A percentile compares a stretch with the other conserved stretches of the same genome.
Conservation (phyloP, 2,888 invertebrate species). For the Saturnia pavonia region DNA sequence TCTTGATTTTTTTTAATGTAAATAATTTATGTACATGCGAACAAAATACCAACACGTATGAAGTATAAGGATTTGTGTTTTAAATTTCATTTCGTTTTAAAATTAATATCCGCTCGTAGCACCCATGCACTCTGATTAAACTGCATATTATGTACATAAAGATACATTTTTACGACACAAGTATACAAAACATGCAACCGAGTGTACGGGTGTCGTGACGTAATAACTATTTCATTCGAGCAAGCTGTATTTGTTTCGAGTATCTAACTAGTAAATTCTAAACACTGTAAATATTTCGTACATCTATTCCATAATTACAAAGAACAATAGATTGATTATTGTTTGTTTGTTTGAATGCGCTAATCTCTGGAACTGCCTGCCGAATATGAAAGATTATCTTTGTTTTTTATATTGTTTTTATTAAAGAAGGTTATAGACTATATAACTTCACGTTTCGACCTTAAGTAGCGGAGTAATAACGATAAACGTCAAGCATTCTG, state of each 20-base stretch:
- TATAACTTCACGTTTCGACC: no score
- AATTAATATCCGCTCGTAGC: conserved; percentile 4
- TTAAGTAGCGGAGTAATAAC: no score
- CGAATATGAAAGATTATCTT: no score
- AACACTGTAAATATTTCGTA: neutral
- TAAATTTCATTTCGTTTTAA: conserved; percentile 1
- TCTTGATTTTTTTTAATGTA: no score
- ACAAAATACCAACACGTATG: neutral
- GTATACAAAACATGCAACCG: conserved; percentile 28
- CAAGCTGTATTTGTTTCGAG: neutral
- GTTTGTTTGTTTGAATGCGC: no score
- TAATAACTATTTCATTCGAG: neutral
- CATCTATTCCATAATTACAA: neutral
- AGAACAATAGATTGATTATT: no score
- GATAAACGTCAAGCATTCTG: no score
- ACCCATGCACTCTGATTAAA: conserved; percentile 5
- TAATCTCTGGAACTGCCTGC: no score
- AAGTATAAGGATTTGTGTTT: neutral
- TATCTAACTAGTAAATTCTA: neutral
- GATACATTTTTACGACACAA: conserved; percentile 39
- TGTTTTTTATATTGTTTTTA: no score
- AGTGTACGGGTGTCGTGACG: neutral
- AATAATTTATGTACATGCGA: neutral
- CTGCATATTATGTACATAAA: conserved; percentile 25
- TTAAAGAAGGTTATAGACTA: no score